These are phyloP conservation scores for Maccullochella peelii DNA, from an alignment of 2,113 vertebrate species.

Conservation along the genomic window DNA sequence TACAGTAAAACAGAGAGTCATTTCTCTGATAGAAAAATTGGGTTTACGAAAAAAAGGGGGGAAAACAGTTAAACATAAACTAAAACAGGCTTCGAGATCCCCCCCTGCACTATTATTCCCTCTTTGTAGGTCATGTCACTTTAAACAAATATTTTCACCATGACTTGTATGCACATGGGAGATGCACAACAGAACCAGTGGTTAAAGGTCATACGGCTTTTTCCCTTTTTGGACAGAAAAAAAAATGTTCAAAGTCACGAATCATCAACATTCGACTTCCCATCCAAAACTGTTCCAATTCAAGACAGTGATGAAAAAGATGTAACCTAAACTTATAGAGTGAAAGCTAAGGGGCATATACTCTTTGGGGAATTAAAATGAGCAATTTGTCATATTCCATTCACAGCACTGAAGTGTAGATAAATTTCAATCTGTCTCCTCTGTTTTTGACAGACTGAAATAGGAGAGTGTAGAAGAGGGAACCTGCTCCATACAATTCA, in stretches of 20 bases:
- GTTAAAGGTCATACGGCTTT: slow-evolving; percentile 67
- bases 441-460: slow-evolving; percentile 67
- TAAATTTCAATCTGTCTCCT: slow-evolving; percentile 62
- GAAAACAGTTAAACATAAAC: slow-evolving; percentile 37
- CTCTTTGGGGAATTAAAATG: slow-evolving; percentile 69
- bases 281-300: slow-evolving; percentile 52
- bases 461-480: slow-evolving; percentile 51
- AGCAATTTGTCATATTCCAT: slow-evolving; percentile 79
- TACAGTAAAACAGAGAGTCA: neutral
- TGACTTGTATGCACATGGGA: slow-evolving; percentile 75
- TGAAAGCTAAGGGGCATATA: slow-evolving; percentile 57
- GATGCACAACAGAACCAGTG: slow-evolving; percentile 51
- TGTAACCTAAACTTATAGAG: slow-evolving; percentile 56
- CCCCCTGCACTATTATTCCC: slow-evolving; percentile 41
- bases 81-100: slow-evolving; percentile 24
- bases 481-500: slow-evolving; percentile 69
- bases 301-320: slow-evolving; percentile 63
- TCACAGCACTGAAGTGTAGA: slow-evolving; percentile 59
- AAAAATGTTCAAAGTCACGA: slow-evolving; percentile 61
- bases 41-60: neutral
- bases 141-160: slow-evolving; percentile 72
- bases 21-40: neutral
- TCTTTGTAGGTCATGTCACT: slow-evolving; percentile 68
- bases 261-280: slow-evolving; percentile 67
- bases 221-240: slow-evolving; percentile 68